Percentiles rank a stretch among this genome's conserved stretches.
phyloP scores from a whole-genome alignment of 2,888 invertebrate species.

The Scelioninae gen. 2 region DNA sequence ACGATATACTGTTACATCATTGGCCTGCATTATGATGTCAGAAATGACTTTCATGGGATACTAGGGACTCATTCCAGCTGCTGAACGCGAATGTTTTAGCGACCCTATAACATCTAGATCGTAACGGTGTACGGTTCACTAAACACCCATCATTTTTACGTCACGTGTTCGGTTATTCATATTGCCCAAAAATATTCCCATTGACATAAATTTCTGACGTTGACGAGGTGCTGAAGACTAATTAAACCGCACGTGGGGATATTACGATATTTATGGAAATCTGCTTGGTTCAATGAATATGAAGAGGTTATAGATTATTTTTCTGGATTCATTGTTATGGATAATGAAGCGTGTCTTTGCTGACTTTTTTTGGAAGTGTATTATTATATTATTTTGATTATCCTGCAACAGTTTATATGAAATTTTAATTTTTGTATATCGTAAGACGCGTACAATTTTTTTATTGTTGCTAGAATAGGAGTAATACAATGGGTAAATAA shows the following conservation, averaged over 20 bases:
- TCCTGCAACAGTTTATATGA: no score
- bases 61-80: constrained; percentile 64
- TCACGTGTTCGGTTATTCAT: constrained; percentile 71
- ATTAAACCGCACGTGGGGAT: constrained; percentile 47
- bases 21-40: constrained; percentile 45
- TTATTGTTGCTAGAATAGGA: no score
- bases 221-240: constrained; percentile 45
- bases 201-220: constrained; percentile 51
- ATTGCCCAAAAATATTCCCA: constrained; percentile 64
- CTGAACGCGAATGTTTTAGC: constrained; percentile 63
- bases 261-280: constrained; percentile 46
- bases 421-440: no score
- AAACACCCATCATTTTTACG: constrained; percentile 72
- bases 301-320: no score
- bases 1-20: no score
- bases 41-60: constrained; percentile 70
- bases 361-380: no score
- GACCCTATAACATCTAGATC: constrained; percentile 63
- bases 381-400: no score
- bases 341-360: no score
- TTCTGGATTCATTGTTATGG: no score
- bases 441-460: no score
- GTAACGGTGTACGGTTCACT: constrained; percentile 71
- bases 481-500: no score
- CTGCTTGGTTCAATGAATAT: constrained; percentile 12